phyloP scores from a whole-genome alignment of 2,888 invertebrate species.

The Tipula vernalis region DNA sequence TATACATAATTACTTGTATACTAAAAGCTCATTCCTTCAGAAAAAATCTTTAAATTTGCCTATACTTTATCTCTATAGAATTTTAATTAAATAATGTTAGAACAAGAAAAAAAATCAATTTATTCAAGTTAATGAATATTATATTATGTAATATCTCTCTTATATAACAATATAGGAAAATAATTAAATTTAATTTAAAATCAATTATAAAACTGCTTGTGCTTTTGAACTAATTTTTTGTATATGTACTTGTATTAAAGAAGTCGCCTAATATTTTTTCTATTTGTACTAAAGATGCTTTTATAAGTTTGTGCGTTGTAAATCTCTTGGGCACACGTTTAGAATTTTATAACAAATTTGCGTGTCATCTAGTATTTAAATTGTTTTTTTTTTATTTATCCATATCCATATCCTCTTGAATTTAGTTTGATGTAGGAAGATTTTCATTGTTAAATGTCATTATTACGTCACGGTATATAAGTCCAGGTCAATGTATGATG shows the following conservation, averaged over 20 bases:
- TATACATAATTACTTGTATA: too few relatives aligned
- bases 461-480: not conserved
- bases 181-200: not conserved
- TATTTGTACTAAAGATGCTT: not conserved
- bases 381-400: not conserved
- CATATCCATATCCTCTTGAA: not conserved
- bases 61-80: not conserved
- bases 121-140: not conserved
- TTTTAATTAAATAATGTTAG: not conserved
- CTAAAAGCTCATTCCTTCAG: not conserved
- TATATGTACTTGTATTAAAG: not conserved
- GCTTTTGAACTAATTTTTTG: not conserved
- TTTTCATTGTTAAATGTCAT: not conserved
- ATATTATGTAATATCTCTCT: not conserved
- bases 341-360: not conserved
- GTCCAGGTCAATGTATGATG: not conserved
- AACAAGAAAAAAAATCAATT: not conserved
- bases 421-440: not conserved
- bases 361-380: not conserved
- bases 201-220: not conserved
- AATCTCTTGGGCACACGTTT: not conserved
- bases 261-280: not conserved
- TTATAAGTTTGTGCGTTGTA: not conserved
- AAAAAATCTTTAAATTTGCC: not conserved
- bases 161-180: not conserved